Evolutionary conservation across 1,140 invertebrate species (phyloP).

Genomic region (Antheraea mylitta): DNA sequence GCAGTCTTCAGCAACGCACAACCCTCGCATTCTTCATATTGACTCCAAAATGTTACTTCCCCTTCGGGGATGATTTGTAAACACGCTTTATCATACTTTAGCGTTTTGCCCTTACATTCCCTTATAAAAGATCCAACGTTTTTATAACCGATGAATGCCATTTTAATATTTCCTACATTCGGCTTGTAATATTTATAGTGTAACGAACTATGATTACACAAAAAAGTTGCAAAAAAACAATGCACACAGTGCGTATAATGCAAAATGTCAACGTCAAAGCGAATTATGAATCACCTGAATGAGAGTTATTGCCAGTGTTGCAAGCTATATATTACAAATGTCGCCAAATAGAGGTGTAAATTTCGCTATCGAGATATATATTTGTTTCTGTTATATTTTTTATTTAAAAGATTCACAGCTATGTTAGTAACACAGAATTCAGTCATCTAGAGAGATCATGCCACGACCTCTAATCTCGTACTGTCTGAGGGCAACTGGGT

Average conservation of each 20-base stretch:
- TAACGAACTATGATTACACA: constrained; percentile 8
- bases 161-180: constrained; percentile 28
- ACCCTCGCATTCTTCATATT: constrained; percentile 65
- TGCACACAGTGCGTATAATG: not conserved
- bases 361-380: too few relatives aligned
- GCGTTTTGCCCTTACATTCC: constrained; percentile 46
- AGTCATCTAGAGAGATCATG: too few relatives aligned
- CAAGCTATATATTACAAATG: too few relatives aligned
- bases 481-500: too few relatives aligned
- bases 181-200: not conserved
- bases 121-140: constrained; percentile 57
- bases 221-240: constrained; percentile 10
- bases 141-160: constrained; percentile 50
- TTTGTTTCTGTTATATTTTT: too few relatives aligned
- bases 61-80: constrained; percentile 54
- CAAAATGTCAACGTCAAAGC: constrained; percentile 5
- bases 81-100: constrained; percentile 64
- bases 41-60: constrained; percentile 55
- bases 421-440: too few relatives aligned
- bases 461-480: too few relatives aligned
- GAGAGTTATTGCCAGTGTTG: not conserved
- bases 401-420: too few relatives aligned
- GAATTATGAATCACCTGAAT: constrained; percentile 3
- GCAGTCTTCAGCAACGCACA: constrained; percentile 50
- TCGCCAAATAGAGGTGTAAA: too few relatives aligned